A percentile compares a stretch with the other conserved stretches of the same genome.
phyloP scores from a whole-genome alignment of 2,888 invertebrate species.

The Perizoma flavofasciatum region DNA sequence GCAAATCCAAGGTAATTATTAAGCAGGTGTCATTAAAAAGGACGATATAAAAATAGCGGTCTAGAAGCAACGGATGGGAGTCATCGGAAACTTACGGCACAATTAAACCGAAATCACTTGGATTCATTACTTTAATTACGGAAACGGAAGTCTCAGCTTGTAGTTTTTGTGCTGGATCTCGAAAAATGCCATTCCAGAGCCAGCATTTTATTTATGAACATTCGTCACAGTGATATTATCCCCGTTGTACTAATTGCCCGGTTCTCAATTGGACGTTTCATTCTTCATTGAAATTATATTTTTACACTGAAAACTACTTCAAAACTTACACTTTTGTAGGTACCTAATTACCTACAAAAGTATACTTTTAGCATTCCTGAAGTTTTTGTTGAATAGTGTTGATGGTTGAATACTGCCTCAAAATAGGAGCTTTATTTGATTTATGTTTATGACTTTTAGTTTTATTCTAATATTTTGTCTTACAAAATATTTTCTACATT shows the following conservation, averaged over 20 bases:
- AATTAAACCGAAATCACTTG: slow-evolving; percentile 75
- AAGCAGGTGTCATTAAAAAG: slow-evolving; percentile 26
- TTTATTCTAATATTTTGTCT: no score
- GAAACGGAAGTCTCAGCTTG: slow-evolving; percentile 73
- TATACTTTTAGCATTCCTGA: no score
- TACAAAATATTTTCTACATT: slow-evolving; percentile 15
- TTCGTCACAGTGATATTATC: slow-evolving; percentile 40
- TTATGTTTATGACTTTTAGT: not conserved
- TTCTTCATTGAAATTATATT: not conserved
- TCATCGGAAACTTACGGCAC: slow-evolving; percentile 67
- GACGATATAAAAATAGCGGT: slow-evolving; percentile 31
- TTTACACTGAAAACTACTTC: not conserved
- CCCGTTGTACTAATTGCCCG: slow-evolving; percentile 35
- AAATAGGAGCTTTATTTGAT: not conserved
- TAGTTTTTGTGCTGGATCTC: slow-evolving; percentile 52
- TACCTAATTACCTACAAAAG: no score
- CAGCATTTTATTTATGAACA: slow-evolving; percentile 47
- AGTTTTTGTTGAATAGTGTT: not conserved
- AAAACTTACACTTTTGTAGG: no score
- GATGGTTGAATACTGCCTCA: not conserved
- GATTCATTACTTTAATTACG: slow-evolving; percentile 79
- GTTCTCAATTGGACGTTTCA: slow-evolving; percentile 24
- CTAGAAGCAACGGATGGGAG: slow-evolving; percentile 55
- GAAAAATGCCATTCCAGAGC: slow-evolving; percentile 59
- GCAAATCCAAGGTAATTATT: slow-evolving; percentile 5